Percentiles rank a stretch among this genome's conserved stretches.
phyloP scores from a whole-genome alignment of 2,797 vertebrate species.

The Gastrophryne carolinensis region DNA sequence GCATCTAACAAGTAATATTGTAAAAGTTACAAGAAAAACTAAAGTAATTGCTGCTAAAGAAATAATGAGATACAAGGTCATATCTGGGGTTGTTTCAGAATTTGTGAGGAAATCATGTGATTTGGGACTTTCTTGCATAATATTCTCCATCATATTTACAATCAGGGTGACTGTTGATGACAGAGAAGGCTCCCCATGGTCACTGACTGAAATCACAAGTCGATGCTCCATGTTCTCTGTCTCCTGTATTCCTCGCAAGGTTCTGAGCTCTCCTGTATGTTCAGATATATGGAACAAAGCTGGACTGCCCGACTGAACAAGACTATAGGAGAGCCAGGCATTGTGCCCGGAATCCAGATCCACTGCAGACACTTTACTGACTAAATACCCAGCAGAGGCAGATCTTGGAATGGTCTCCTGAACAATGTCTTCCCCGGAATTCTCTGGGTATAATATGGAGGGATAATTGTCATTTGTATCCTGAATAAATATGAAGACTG shows the following conservation, averaged over 20 bases:
- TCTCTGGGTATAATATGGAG: conserved; percentile 6
- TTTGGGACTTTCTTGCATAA: not conserved
- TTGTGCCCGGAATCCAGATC: conserved; percentile 30
- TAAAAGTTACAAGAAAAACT: conserved; percentile 27
- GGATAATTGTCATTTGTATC: conserved; percentile 33
- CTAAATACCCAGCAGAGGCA: conserved; percentile 14
- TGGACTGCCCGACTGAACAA: not conserved
- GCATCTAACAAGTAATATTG: conserved; percentile 21
- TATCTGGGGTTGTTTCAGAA: conserved; percentile 11
- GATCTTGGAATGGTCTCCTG: conserved; percentile 9
- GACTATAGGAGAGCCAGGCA: conserved; percentile 8
- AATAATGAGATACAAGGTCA: conserved; percentile 31
- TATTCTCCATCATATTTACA: conserved; percentile 7
- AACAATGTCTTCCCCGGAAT: not conserved
- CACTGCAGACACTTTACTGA: conserved; percentile 21
- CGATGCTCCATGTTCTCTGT: conserved; percentile 1
- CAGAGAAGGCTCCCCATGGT: conserved; percentile 17
- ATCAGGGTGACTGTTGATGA: conserved; percentile 56
- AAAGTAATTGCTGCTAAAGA: conserved; percentile 2
- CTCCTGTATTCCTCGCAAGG: conserved; percentile 1
- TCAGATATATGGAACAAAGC: conserved; percentile 16
- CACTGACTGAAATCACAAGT: conserved; percentile 4
- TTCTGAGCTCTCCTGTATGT: conserved; percentile 21
- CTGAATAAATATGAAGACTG: conserved; percentile 16
- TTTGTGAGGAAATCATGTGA: conserved; percentile 9